Evolutionary conservation across 2,797 vertebrate genomes (phyloP).

Genomic region (Novumbra hubbsi): DNA sequence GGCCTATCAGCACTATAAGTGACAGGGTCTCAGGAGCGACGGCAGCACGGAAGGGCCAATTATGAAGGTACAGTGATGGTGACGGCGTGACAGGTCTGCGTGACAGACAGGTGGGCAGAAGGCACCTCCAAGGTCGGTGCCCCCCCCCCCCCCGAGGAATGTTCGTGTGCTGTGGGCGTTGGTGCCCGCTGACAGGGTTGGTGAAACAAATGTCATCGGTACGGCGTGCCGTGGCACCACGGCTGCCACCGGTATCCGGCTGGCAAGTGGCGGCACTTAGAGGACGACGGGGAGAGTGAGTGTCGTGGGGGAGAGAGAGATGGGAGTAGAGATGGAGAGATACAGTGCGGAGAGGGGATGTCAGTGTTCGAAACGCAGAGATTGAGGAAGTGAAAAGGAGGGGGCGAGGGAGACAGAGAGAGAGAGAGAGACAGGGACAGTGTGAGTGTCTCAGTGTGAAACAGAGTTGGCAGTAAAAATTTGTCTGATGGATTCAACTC

Average conservation of each 20-base stretch:
- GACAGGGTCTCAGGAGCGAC: conserved; percentile 8
- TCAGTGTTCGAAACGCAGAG: too few species aligned
- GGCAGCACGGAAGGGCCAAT: conserved; percentile 17
- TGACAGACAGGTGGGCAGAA: conserved; percentile 43
- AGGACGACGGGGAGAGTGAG: neutral
- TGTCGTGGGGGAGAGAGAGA: neutral
- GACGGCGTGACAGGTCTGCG: neutral
- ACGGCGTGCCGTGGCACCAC: conserved; percentile 16
- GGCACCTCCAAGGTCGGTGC: neutral
- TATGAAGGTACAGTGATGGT: conserved; percentile 15
- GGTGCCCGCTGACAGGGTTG: conserved; percentile 41
- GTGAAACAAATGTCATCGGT: conserved; percentile 51
- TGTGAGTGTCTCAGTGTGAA: neutral
- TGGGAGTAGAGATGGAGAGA: too few species aligned
- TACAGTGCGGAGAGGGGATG: neutral
- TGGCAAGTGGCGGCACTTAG: conserved; percentile 6
- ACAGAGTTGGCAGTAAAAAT: neutral
- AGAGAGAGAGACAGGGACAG: neutral
- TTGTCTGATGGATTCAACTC: neutral
- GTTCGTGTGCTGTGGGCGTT: conserved; percentile 1
- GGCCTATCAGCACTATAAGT: conserved; percentile 12
- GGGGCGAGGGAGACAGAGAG: too few species aligned
- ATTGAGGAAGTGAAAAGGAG: too few species aligned
- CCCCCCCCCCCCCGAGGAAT: conserved; percentile 3
- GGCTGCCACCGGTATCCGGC: conserved; percentile 29